These are phyloP conservation scores for Conops quadrifasciatus DNA, from an alignment of 2,888 invertebrate genomes.

Conservation along the genomic window DNA sequence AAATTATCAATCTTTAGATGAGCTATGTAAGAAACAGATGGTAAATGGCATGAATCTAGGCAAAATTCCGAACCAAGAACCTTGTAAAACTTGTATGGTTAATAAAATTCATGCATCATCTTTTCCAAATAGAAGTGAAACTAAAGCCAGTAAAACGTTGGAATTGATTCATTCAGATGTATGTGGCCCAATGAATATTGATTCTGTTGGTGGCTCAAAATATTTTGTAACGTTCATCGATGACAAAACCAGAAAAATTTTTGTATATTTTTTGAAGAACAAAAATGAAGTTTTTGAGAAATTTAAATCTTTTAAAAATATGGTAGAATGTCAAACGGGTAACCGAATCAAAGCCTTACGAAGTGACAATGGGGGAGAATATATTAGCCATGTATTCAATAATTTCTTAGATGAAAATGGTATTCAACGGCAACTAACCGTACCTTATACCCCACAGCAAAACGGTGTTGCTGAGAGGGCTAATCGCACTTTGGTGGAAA, in stretches of 20 bases:
- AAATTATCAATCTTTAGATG: background rate
- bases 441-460: slow-evolving; percentile 42
- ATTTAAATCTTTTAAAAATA: slow-evolving; percentile 36
- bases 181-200: background rate
- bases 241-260: background rate
- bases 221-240: slow-evolving; percentile 10
- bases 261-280: background rate
- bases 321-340: slow-evolving; percentile 38
- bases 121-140: background rate
- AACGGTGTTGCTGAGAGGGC: slow-evolving; percentile 41
- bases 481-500: background rate
- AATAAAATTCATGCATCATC: background rate
- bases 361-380: slow-evolving; percentile 9
- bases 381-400: slow-evolving; percentile 7
- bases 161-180: slow-evolving; percentile 4
- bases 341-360: slow-evolving; percentile 29
- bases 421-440: slow-evolving; percentile 37
- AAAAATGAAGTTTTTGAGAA: slow-evolving; percentile 21
- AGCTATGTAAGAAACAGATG: background rate
- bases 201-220: background rate
- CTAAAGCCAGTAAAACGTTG: background rate
- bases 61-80: background rate
- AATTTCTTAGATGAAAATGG: slow-evolving; percentile 37
- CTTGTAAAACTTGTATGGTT: slow-evolving; percentile 6
- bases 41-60: background rate